phyloP scores from a whole-genome alignment of 2,113 vertebrate species.

The Hystrix brachyura region DNA sequence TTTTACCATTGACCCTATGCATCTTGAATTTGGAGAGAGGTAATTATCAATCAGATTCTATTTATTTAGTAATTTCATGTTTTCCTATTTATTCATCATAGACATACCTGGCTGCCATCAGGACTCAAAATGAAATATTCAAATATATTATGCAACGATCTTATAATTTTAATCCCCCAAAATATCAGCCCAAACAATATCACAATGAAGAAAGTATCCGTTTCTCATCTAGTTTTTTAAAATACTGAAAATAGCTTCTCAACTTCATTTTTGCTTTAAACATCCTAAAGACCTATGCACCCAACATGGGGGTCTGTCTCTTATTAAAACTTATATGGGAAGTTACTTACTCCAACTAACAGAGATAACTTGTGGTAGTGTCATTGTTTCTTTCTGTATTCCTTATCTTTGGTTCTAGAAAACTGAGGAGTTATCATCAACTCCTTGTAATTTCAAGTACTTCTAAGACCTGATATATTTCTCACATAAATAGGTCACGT shows the following conservation, averaged over 20 bases:
- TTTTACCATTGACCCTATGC: neutral
- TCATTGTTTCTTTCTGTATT: neutral
- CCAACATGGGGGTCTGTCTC: neutral
- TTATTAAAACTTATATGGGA: neutral
- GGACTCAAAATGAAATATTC: neutral
- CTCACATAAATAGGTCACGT: neutral
- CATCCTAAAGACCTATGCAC: neutral
- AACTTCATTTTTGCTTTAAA: neutral
- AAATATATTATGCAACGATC: conserved; percentile 9
- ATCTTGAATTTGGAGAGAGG: neutral
- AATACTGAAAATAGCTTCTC: conserved; percentile 2
- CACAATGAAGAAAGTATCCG: neutral
- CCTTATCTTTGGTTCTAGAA: neutral
- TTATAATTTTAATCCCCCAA: neutral
- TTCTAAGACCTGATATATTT: neutral
- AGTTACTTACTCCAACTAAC: neutral
- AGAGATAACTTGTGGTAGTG: neutral
- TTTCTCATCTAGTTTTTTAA: neutral
- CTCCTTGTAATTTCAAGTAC: neutral
- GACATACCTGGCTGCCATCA: neutral
- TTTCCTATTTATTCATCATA: neutral
- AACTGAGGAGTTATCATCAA: neutral
- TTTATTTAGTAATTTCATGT: neutral
- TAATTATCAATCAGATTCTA: neutral
- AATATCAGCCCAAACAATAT: neutral